Conservation (phyloP, 2,113 vertebrate genomes). For the Plecotus auritus region DNA sequence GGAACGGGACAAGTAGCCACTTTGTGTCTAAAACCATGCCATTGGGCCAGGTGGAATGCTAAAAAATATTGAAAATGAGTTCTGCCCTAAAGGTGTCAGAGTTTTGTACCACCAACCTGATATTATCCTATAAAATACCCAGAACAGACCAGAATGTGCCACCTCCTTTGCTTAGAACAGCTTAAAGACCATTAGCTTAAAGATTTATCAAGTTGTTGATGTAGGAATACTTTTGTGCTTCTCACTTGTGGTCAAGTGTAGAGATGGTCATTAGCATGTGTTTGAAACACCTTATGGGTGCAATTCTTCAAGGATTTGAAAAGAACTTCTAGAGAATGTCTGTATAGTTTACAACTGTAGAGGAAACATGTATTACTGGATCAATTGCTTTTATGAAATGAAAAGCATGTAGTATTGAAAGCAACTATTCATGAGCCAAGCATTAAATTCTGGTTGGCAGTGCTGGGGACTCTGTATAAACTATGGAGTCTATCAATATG, state of each 20-base stretch:
- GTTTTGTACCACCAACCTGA: background rate
- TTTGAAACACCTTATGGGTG: background rate
- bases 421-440: background rate
- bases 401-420: background rate
- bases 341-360: background rate
- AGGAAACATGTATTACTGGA: background rate
- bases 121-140: background rate
- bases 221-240: background rate
- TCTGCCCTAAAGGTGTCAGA: background rate
- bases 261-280: background rate
- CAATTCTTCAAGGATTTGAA: background rate
- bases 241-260: background rate
- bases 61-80: background rate
- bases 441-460: background rate
- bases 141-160: background rate
- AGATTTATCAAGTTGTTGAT: background rate
- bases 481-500: background rate
- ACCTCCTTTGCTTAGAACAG: background rate
- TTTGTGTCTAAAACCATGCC: background rate
- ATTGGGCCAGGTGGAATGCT: background rate
- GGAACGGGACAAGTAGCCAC: background rate
- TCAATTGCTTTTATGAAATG: background rate
- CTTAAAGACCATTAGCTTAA: background rate
- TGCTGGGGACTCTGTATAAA: background rate
- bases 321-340: background rate